Evolutionary conservation across 2,113 vertebrate genomes (phyloP), one percentile per base, ranked within the genome.

Genomic region (Jacana jacana): DNA sequence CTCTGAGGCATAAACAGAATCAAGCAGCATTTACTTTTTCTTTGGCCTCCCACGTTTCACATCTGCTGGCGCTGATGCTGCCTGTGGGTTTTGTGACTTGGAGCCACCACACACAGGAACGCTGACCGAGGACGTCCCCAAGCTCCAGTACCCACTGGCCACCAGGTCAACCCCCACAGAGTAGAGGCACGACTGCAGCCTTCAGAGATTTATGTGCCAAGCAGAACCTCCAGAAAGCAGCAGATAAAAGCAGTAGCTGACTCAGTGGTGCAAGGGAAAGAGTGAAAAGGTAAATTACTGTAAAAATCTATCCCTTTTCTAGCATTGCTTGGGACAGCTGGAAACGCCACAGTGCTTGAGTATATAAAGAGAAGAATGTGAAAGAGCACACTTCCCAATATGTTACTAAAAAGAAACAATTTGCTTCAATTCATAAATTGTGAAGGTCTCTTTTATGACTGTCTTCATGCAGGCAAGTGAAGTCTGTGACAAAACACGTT

Each of bases 331-430:
- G 33, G 37, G 27, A 51, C 18, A 70, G 16, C 64, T 44, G 35
- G 64, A 13, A 64, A 17, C 2, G 4, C 19, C 13, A 1, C 19
- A 4, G 35, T 1, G 6, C 40, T 3, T 0, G 9, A 70, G 22
- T 5, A 7, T 10, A 30, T 6, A 23, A 51, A 52, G n/a, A 31
- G n/a, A 16, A 68, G 65, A 37, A 57, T 4, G 22, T 13, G 10
- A 49, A 89, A 49, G 33, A n/a, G 30, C 20, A 4, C 10, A 12
- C 20, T 61, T 77, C 58, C 46, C 92, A 66, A 8, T 19, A 28
- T 2, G 10, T 13, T 24, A 51, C 40, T 30, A 13, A 42, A 44
- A 65, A 48, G 7, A 49, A 30, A 51, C 15, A 6, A 46, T 17
- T 58, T 58, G 9, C 37, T 69, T 54, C 57, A 22, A 18, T 58